A percentile compares a stretch with the other conserved stretches of the same genome.
Evolutionary conservation across 2,797 vertebrate species (phyloP).

Genomic region (Trachurus trachurus): DNA sequence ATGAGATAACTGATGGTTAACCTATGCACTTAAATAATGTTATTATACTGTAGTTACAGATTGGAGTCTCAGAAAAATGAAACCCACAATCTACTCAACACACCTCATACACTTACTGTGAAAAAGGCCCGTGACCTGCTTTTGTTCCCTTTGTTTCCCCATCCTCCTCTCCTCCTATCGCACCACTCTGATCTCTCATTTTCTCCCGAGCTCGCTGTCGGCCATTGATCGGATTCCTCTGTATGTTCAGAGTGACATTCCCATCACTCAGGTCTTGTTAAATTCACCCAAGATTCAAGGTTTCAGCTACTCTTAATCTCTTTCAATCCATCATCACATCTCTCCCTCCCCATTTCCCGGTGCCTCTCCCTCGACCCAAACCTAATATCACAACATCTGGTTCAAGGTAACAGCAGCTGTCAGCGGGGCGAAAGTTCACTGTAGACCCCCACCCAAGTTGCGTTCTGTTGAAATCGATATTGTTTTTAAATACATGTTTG

Average conservation of each 20-base stretch:
- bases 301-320: slow-evolving; percentile 36
- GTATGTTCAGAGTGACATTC: slow-evolving; percentile 16
- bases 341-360: slow-evolving; percentile 13
- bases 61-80: slow-evolving; percentile 23
- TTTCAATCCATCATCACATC: slow-evolving; percentile 43
- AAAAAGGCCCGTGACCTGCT: slow-evolving; percentile 41
- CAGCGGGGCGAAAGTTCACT: slow-evolving; percentile 53
- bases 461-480: slow-evolving; percentile 56
- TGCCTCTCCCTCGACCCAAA: slow-evolving; percentile 53
- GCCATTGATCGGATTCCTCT: slow-evolving; percentile 27
- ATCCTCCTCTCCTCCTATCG: slow-evolving; percentile 16
- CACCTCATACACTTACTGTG: slow-evolving; percentile 24
- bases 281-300: slow-evolving; percentile 26
- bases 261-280: slow-evolving; percentile 40
- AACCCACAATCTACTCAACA: slow-evolving; percentile 29
- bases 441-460: slow-evolving; percentile 42
- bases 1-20: not conserved
- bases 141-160: slow-evolving; percentile 38
- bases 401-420: slow-evolving; percentile 73
- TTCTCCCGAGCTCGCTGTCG: slow-evolving; percentile 7
- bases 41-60: not conserved
- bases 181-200: slow-evolving; percentile 11
- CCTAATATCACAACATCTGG: slow-evolving; percentile 76
- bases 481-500: slow-evolving; percentile 69
- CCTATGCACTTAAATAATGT: slow-evolving; percentile 3